Conservation (phyloP, 1,140 invertebrate genomes). For the Yoshiicerus persimilis region DNA sequence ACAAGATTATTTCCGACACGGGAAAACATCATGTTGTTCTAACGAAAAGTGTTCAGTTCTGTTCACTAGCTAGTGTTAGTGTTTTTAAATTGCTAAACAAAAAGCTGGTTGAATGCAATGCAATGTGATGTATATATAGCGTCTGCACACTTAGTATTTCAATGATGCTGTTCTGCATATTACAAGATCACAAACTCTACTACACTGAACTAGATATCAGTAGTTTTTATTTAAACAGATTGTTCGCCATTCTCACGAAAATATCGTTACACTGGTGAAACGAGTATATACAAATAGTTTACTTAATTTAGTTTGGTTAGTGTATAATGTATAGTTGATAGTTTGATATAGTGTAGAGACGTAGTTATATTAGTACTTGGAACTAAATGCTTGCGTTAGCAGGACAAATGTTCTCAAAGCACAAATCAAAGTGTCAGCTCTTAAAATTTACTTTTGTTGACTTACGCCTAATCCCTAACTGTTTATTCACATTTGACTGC, state of each 20-base stretch:
- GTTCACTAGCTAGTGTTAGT: not conserved
- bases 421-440: not conserved
- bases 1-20: not conserved
- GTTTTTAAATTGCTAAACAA: not conserved
- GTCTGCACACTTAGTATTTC: too few species aligned
- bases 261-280: not conserved
- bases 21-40: not conserved
- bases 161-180: too few species aligned
- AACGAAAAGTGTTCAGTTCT: too few species aligned
- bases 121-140: too few species aligned
- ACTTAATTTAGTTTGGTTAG: not conserved
- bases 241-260: not conserved
- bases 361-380: too few species aligned
- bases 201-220: not conserved
- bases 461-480: slow-evolving; percentile 5
- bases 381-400: not conserved
- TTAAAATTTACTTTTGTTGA: slow-evolving; percentile 14
- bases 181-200: too few species aligned
- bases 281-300: not conserved
- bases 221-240: not conserved
- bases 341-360: not conserved
- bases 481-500: slow-evolving; percentile 3
- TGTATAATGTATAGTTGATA: not conserved
- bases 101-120: too few species aligned
- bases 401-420: not conserved